Percentiles rank a stretch among this genome's conserved stretches.
These are phyloP conservation scores for Notamacropus eugenii DNA, from an alignment of 2,797 vertebrate genomes.

Conservation along the genomic window DNA sequence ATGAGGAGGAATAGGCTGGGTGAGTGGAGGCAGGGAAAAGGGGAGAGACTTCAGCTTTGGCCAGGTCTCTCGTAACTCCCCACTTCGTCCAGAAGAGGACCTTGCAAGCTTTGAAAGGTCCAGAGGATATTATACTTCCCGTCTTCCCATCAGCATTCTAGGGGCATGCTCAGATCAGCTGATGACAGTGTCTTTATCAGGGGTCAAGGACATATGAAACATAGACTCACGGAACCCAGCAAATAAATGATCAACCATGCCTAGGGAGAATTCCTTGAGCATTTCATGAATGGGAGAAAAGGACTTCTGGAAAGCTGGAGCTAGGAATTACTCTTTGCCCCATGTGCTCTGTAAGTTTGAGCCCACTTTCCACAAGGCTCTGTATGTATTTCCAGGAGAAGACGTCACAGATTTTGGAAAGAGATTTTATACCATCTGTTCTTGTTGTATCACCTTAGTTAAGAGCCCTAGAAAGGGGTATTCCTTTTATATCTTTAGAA, in stretches of 20 bases:
- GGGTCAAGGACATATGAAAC: not conserved
- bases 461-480: not conserved
- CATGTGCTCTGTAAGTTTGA: not conserved
- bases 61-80: not conserved
- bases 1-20: not conserved
- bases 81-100: not conserved
- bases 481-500: not conserved
- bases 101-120: not conserved
- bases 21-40: not conserved
- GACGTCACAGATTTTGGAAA: not conserved
- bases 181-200: not conserved
- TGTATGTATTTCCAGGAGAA: not conserved
- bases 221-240: not conserved
- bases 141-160: not conserved
- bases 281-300: too few relatives aligned
- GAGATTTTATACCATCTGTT: not conserved
- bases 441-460: not conserved
- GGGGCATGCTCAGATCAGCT: not conserved
- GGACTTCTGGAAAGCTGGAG: not conserved
- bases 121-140: not conserved
- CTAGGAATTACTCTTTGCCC: too few relatives aligned
- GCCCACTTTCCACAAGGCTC: not conserved
- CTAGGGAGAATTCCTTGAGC: not conserved
- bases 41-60: not conserved
- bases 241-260: not conserved